A percentile compares a stretch with the other conserved stretches of the same genome.
Conservation (phyloP, 2,888 invertebrate genomes). For the Cyaniris semiargus region DNA sequence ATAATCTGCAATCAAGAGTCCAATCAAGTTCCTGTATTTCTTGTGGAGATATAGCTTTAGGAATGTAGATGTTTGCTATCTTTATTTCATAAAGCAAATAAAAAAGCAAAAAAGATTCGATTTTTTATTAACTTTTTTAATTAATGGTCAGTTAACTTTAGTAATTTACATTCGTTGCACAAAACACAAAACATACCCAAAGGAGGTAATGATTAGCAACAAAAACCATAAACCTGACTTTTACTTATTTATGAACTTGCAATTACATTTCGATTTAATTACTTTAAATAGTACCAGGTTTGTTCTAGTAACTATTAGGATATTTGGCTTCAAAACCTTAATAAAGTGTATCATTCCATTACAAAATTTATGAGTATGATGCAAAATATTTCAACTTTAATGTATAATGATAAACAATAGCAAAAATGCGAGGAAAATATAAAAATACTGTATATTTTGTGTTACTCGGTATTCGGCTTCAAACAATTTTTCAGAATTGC, state of each 20-base stretch:
- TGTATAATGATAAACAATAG: conserved; percentile 11
- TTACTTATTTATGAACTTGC: too few relatives aligned
- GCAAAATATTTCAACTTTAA: not conserved
- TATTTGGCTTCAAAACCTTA: not conserved
- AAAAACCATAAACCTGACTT: too few relatives aligned
- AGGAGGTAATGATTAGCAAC: too few relatives aligned
- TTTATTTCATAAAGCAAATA: not conserved
- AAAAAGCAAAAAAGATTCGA: not conserved
- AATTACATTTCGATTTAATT: not conserved
- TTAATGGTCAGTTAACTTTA: too few relatives aligned
- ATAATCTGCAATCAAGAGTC: conserved; percentile 7
- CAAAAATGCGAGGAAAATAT: not conserved
- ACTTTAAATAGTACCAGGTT: not conserved
- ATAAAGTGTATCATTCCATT: not conserved
- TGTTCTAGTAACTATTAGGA: too few relatives aligned
- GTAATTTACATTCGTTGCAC: too few relatives aligned
- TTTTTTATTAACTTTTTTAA: too few relatives aligned
- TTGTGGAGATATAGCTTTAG: not conserved
- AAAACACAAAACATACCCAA: too few relatives aligned
- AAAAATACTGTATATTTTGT: not conserved
- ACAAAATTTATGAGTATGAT: not conserved
- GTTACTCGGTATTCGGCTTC: not conserved
- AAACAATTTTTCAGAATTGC: conserved; percentile 14
- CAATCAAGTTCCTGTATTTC: not conserved
- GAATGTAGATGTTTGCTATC: not conserved